phyloP scores from a whole-genome alignment of 30 jellyfish, hydroid and myxozoan species.

The Turritopsis dohrnii region DNA sequence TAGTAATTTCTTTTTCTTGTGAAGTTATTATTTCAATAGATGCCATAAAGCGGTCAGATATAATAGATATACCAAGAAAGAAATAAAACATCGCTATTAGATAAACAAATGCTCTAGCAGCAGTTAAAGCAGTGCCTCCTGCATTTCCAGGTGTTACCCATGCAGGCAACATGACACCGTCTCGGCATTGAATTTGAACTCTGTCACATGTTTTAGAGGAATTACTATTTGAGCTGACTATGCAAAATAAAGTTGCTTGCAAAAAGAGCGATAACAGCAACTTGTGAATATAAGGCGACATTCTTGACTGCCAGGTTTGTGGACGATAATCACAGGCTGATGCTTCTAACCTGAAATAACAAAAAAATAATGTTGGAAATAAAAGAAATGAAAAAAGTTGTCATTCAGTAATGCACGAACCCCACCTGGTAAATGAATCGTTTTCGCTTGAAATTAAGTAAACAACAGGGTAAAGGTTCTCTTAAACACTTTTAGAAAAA shows the following conservation, averaged over 20 bases:
- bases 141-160: constrained; percentile 51
- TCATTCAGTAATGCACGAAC: too few relatives aligned
- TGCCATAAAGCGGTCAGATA: constrained; percentile 97
- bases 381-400: too few relatives aligned
- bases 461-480: too few relatives aligned
- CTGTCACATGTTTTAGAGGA: not conserved
- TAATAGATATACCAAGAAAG: constrained; percentile 96
- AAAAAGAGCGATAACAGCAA: not conserved
- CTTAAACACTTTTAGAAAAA: too few relatives aligned
- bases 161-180: constrained; percentile 81
- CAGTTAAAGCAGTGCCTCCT: constrained; percentile 66
- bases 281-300: not conserved
- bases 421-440: too few relatives aligned
- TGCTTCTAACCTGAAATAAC: not conserved
- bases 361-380: too few relatives aligned
- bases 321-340: not conserved
- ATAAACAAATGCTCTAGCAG: constrained; percentile 90
- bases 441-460: too few relatives aligned
- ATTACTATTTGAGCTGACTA: not conserved
- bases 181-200: constrained; percentile 31
- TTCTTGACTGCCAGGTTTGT: not conserved
- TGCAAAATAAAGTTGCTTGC: not conserved
- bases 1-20: constrained; percentile 89
- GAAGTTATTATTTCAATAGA: constrained; percentile 97
- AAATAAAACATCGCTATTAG: constrained; percentile 84